Percentiles rank a stretch among this genome's conserved stretches.
phyloP scores from a whole-genome alignment of 2,888 invertebrate species.

The Linyphia triangularis region DNA sequence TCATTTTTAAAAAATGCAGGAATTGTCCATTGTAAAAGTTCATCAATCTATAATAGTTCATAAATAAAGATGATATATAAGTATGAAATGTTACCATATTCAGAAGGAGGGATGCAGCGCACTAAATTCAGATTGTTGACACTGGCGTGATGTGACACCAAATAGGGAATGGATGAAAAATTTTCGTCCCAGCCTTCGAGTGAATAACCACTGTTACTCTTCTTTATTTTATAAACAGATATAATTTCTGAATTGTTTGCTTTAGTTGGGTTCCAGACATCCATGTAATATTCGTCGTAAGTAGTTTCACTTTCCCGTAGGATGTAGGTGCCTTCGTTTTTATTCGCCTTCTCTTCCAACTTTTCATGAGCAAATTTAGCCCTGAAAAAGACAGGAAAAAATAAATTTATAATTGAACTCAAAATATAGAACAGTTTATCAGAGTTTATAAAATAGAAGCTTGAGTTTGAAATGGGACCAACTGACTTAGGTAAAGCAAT shows the following conservation, averaged over 20 bases:
- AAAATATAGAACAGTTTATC: not conserved
- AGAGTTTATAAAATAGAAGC: not conserved
- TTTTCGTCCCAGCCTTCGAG: constrained; percentile 41
- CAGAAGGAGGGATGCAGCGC: constrained; percentile 91
- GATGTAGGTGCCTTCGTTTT: constrained; percentile 89
- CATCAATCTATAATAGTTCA: too few species aligned
- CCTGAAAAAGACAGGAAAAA: constrained; percentile 80
- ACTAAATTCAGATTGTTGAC: constrained; percentile 83
- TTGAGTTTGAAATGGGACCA: not conserved
- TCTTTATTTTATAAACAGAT: constrained; percentile 60
- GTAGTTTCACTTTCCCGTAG: constrained; percentile 89
- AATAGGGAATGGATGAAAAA: constrained; percentile 83
- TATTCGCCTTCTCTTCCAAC: constrained; percentile 88
- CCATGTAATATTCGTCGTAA: constrained; percentile 89
- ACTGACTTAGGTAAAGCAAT: too few species aligned
- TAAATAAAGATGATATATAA: too few species aligned
- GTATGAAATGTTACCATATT: constrained; percentile 85
- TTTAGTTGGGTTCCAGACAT: constrained; percentile 81
- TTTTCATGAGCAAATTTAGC: constrained; percentile 88
- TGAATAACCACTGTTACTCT: constrained; percentile 43
- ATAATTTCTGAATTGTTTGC: constrained; percentile 29
- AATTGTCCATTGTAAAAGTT: too few species aligned
- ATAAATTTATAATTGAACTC: not conserved
- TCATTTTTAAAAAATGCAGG: too few species aligned
- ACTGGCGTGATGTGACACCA: constrained; percentile 81